These are phyloP conservation scores for Muscicapa comitata DNA, from an alignment of 2,797 vertebrate genomes.

Conservation along the genomic window DNA sequence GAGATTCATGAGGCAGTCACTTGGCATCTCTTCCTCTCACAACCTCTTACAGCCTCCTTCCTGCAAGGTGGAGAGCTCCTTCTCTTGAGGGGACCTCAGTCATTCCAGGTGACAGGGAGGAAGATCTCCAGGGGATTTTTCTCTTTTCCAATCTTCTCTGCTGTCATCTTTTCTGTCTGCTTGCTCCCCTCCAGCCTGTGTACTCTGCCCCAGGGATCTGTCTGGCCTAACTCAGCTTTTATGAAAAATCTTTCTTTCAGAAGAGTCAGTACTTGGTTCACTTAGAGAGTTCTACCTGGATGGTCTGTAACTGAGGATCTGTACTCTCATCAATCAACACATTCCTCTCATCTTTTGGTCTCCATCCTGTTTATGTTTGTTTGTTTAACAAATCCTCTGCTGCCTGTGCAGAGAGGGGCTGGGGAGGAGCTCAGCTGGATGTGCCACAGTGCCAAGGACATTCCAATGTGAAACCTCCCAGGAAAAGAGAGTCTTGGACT, in stretches of 20 bases:
- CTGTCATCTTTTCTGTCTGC: neutral
- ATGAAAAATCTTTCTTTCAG: neutral
- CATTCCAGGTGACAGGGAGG: slow-evolving; percentile 21
- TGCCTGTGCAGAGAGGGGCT: neutral
- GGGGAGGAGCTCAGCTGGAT: neutral
- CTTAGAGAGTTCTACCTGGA: neutral
- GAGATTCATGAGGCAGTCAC: slow-evolving; percentile 48
- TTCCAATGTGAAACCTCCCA: neutral
- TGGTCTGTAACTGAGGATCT: neutral
- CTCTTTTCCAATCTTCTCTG: neutral
- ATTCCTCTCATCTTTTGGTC: neutral
- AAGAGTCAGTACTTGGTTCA: neutral
- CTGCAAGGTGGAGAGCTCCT: slow-evolving; percentile 1
- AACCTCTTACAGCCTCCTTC: neutral
- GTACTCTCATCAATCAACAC: neutral
- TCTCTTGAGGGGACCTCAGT: slow-evolving; percentile 21
- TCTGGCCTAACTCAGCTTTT: neutral
- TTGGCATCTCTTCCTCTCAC: slow-evolving; percentile 33
- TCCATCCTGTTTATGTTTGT: neutral
- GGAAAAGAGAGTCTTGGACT: neutral
- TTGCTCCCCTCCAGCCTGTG: neutral
- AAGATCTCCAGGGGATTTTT: neutral
- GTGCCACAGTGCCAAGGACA: neutral
- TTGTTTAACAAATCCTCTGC: neutral
- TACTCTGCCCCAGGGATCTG: neutral